A percentile compares a stretch with the other conserved stretches of the same genome.
Conservation (phyloP, 2,888 invertebrate genomes). For the Drosophila merina region DNA sequence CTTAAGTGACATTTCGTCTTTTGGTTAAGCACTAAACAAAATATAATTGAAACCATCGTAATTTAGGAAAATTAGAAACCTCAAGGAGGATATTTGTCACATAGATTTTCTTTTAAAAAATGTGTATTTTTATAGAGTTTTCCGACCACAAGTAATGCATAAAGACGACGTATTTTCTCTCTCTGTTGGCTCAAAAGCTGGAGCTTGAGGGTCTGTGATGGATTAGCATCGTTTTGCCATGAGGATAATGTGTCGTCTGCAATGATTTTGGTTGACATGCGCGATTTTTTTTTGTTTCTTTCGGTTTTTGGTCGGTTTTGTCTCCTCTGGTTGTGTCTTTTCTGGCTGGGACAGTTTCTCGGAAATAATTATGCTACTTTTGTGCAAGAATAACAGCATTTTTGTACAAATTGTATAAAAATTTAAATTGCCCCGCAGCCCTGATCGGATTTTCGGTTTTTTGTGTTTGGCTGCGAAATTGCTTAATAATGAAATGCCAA, state of each 20-base stretch:
- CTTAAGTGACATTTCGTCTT: slow-evolving; percentile 75
- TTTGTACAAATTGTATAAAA: slow-evolving; percentile 82
- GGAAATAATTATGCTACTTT: slow-evolving; percentile 83
- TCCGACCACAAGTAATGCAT: too few relatives aligned
- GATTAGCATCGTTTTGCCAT: slow-evolving; percentile 83
- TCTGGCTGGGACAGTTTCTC: slow-evolving; percentile 65
- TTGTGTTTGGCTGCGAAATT: slow-evolving; percentile 53
- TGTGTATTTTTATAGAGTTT: too few relatives aligned
- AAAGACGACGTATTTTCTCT: background rate
- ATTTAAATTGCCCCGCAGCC: slow-evolving; percentile 70
- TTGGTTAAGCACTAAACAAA: slow-evolving; percentile 6
- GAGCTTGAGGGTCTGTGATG: slow-evolving; percentile 76
- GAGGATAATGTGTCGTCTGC: slow-evolving; percentile 81
- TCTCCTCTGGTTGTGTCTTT: slow-evolving; percentile 7
- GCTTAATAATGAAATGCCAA: slow-evolving; percentile 80
- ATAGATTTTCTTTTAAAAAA: too few relatives aligned
- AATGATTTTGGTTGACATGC: slow-evolving; percentile 79
- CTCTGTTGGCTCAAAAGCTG: slow-evolving; percentile 19
- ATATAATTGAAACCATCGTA: background rate
- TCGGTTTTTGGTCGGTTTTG: slow-evolving; percentile 29
- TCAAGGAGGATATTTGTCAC: too few relatives aligned
- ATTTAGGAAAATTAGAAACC: too few relatives aligned
- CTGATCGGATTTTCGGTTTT: slow-evolving; percentile 34
- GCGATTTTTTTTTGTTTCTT: slow-evolving; percentile 42
- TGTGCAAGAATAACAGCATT: slow-evolving; percentile 81